phyloP scores from a whole-genome alignment of 53 echinoderm and acorn worm species.

The Pentamera pediparva region DNA sequence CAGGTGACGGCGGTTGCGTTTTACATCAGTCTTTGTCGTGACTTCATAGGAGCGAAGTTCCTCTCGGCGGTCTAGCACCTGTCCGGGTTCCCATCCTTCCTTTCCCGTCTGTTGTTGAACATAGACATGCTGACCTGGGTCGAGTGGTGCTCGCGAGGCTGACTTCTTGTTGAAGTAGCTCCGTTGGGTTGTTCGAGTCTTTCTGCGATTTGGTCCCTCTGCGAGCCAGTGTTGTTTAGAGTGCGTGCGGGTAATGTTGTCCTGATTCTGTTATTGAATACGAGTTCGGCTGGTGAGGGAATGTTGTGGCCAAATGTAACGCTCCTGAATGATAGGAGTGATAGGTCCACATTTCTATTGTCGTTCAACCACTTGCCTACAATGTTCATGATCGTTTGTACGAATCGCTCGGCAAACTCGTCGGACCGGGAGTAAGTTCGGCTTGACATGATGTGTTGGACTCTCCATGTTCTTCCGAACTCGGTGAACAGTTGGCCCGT shows the following conservation, averaged over 20 bases:
- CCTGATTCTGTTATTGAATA: constrained; percentile 3
- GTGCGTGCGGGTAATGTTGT: constrained; percentile 17
- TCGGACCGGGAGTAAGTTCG: constrained; percentile 25
- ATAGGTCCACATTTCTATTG: constrained; percentile 4
- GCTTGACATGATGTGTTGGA: constrained; percentile 37
- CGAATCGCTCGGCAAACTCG: constrained; percentile 26
- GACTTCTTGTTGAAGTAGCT: neutral
- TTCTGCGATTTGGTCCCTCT: neutral
- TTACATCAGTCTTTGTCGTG: neutral
- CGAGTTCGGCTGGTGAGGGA: constrained; percentile 35
- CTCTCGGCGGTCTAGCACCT: neutral
- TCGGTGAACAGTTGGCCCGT: constrained; percentile 8
- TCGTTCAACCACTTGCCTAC: neutral
- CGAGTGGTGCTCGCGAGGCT: neutral
- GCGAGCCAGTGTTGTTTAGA: neutral
- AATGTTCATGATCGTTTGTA: constrained; percentile 20
- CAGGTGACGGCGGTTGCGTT: neutral
- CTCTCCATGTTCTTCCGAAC: constrained; percentile 21
- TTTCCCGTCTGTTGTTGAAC: neutral
- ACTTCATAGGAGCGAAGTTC: neutral
- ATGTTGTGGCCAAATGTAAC: constrained; percentile 5
- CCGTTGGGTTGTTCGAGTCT: neutral
- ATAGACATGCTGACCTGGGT: neutral
- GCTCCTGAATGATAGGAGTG: constrained; percentile 5
- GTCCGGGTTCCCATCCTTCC: neutral